These are phyloP conservation scores for Epinotia nisella DNA, from an alignment of 2,888 invertebrate species.

Conservation along the genomic window DNA sequence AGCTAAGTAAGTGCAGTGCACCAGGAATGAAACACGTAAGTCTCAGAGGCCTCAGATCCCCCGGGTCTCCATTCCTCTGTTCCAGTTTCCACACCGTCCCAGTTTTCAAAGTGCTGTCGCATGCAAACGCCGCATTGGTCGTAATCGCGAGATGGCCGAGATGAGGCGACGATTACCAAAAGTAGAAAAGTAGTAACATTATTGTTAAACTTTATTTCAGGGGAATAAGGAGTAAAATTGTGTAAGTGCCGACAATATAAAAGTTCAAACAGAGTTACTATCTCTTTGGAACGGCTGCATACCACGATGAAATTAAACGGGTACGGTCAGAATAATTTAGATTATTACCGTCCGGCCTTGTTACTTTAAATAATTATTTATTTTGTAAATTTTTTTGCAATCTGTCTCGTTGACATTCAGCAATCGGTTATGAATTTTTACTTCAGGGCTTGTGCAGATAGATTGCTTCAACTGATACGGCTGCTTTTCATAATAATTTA, in stretches of 20 bases:
- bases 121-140: slow-evolving; percentile 59
- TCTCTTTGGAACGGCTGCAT: slow-evolving; percentile 45
- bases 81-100: slow-evolving; percentile 48
- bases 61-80: slow-evolving; percentile 34
- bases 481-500: no score
- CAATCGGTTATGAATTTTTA: no score
- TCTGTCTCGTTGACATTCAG: no score
- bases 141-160: slow-evolving; percentile 59
- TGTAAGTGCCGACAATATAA: neutral
- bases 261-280: neutral
- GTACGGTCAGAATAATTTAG: slow-evolving; percentile 54
- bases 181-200: neutral
- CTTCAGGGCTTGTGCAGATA: no score
- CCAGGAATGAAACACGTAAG: slow-evolving; percentile 4
- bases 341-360: slow-evolving; percentile 8
- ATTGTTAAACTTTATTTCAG: neutral
- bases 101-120: slow-evolving; percentile 51
- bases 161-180: slow-evolving; percentile 55
- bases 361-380: slow-evolving; percentile 20
- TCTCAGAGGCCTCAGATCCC: neutral
- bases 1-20: neutral
- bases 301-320: slow-evolving; percentile 57
- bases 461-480: no score
- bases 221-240: neutral
- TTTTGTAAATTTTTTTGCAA: no score